These are phyloP conservation scores for Drosophila teissieri DNA, from an alignment of 1,140 invertebrate species.

Conservation along the genomic window DNA sequence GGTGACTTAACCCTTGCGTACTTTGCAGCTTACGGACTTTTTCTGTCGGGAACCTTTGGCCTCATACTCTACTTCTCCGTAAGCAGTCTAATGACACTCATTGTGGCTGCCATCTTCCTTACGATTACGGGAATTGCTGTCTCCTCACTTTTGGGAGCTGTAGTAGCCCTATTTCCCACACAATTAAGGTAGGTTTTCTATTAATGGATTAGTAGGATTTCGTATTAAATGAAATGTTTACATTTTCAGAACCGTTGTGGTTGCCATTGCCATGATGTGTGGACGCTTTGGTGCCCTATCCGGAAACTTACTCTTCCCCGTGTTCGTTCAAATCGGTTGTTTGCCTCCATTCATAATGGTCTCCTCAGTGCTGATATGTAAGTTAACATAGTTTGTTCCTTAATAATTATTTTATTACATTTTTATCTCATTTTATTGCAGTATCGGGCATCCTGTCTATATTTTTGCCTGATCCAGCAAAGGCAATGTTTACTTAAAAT, in stretches of 20 bases:
- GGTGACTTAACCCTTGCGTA: neutral
- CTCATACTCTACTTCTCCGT: conserved; percentile 85
- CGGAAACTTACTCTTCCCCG: conserved; percentile 77
- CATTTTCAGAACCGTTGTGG: conserved; percentile 64
- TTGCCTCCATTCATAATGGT: conserved; percentile 82
- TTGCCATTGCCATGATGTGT: conserved; percentile 79
- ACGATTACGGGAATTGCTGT: conserved; percentile 70
- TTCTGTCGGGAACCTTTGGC: conserved; percentile 80
- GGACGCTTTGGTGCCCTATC: conserved; percentile 77
- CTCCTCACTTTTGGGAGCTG: conserved; percentile 71
- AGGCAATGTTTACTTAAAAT: conserved; percentile 53
- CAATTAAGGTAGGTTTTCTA: conserved; percentile 62
- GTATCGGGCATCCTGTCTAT: conserved; percentile 58
- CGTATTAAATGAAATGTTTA: neutral
- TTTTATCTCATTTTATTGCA: conserved; percentile 26
- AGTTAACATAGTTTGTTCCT: conserved; percentile 6
- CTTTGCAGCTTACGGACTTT: conserved; percentile 74
- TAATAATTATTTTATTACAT: neutral
- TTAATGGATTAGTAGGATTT: neutral
- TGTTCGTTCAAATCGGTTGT: conserved; percentile 75
- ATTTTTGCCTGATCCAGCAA: conserved; percentile 64
- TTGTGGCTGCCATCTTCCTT: conserved; percentile 69
- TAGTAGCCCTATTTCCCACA: conserved; percentile 77
- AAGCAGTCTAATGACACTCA: conserved; percentile 73
- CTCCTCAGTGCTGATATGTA: conserved; percentile 66